These are phyloP conservation scores for Flabesymbios commensalis DNA, from an alignment of 2,888 invertebrate species.

Conservation along the genomic window DNA sequence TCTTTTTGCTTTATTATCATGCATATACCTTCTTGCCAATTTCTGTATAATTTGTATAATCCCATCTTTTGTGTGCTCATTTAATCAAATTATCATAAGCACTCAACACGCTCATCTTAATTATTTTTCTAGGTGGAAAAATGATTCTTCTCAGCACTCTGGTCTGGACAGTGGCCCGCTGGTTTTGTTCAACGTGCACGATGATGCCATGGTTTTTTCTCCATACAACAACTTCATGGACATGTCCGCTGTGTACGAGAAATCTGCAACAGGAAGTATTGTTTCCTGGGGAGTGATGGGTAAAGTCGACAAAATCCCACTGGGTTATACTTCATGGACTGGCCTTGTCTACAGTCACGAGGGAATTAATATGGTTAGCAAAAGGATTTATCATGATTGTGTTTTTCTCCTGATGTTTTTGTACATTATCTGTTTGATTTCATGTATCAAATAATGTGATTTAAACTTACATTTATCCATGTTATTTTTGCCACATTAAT, in stretches of 20 bases:
- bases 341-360: neutral
- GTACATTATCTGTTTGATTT: neutral
- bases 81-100: too few relatives aligned
- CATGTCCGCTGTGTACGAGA: conserved; percentile 33
- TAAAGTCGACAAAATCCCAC: conserved; percentile 35
- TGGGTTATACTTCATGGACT: conserved; percentile 1
- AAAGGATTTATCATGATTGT: neutral
- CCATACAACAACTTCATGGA: conserved; percentile 35
- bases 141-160: neutral
- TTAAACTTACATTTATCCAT: neutral
- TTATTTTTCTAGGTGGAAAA: conserved; percentile 11
- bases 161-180: conserved; percentile 19
- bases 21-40: neutral
- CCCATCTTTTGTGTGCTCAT: neutral
- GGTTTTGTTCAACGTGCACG: conserved; percentile 10
- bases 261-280: conserved; percentile 15
- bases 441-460: neutral
- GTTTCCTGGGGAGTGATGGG: conserved; percentile 41
- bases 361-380: conserved; percentile 11
- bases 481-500: neutral
- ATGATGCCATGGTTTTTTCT: conserved; percentile 9
- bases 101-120: too few relatives aligned
- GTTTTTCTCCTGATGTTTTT: neutral
- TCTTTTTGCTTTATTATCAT: too few relatives aligned
- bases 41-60: neutral